A percentile compares a stretch with the other conserved stretches of the same genome.
phyloP scores from a whole-genome alignment of 2,888 invertebrate genomes.

The Agrotis segetum region DNA sequence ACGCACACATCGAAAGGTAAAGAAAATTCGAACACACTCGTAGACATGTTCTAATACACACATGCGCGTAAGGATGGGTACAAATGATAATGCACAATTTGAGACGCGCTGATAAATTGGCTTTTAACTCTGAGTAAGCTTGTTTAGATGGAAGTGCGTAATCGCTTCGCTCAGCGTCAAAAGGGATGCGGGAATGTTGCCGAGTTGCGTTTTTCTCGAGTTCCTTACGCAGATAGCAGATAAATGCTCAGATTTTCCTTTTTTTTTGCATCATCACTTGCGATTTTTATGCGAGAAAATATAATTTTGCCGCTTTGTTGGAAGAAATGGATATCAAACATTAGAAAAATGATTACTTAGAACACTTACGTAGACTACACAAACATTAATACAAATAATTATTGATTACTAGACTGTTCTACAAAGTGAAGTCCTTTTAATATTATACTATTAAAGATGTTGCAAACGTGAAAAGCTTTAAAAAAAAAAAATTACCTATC shows the following conservation, averaged over 20 bases:
- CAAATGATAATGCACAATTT: constrained; percentile 65
- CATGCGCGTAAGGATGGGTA: constrained; percentile 27
- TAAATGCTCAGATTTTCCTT: constrained; percentile 35
- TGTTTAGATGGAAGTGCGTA: constrained; percentile 58
- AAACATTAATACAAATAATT: too few species aligned
- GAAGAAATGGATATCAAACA: neutral
- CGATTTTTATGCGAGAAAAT: constrained; percentile 3
- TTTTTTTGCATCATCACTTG: constrained; percentile 19
- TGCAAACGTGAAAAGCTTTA: too few species aligned
- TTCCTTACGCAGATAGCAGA: constrained; percentile 30
- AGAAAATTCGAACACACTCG: constrained; percentile 37
- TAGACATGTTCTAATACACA: constrained; percentile 1
- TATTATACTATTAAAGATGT: too few species aligned
- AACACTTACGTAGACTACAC: neutral
- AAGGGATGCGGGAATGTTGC: constrained; percentile 53
- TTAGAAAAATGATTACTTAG: neutral
- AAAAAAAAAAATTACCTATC: too few species aligned
- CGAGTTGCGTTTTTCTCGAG: constrained; percentile 42
- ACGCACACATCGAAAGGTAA: constrained; percentile 15
- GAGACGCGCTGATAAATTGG: constrained; percentile 62
- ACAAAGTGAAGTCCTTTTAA: too few species aligned
- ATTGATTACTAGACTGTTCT: too few species aligned
- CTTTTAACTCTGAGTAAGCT: constrained; percentile 64
- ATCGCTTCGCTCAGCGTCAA: constrained; percentile 51
- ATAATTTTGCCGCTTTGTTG: neutral